Conservation (phyloP, 2,888 invertebrate species). For the Anoplius nigerrimus region DNA sequence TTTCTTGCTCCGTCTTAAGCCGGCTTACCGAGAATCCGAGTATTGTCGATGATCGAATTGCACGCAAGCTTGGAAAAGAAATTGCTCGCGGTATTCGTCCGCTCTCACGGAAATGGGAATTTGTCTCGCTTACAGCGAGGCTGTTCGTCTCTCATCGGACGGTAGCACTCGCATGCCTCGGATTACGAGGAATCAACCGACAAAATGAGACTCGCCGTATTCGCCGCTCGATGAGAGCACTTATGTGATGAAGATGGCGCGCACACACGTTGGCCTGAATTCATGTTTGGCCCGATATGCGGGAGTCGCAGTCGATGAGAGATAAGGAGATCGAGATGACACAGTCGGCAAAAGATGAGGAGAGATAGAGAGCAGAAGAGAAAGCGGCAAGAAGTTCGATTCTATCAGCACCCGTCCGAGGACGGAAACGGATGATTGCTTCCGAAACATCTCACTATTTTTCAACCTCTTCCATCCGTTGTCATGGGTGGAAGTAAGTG, state of each 20-base stretch:
- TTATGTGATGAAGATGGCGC: not conserved
- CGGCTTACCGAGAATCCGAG: too few relatives aligned
- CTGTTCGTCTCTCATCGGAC: too few relatives aligned
- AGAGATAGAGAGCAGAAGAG: slow-evolving; percentile 27
- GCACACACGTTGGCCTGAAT: slow-evolving; percentile 39
- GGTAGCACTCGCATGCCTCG: too few relatives aligned
- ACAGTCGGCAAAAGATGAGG: not conserved
- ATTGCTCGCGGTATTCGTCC: too few relatives aligned
- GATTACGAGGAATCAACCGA: too few relatives aligned
- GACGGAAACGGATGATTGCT: slow-evolving; percentile 56
- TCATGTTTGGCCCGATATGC: slow-evolving; percentile 36
- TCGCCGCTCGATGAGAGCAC: not conserved
- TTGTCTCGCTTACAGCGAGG: too few relatives aligned
- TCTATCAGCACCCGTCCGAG: slow-evolving; percentile 35
- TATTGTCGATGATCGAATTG: too few relatives aligned
- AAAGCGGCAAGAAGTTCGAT: slow-evolving; percentile 43
- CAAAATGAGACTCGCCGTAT: too few relatives aligned
- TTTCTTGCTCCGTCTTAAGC: too few relatives aligned
- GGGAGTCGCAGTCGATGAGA: not conserved
- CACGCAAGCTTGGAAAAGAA: too few relatives aligned
- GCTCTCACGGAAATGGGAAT: too few relatives aligned
- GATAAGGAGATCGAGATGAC: too few relatives aligned
- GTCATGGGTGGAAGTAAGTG: not conserved
- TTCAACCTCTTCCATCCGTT: slow-evolving; percentile 34
- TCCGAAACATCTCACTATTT: slow-evolving; percentile 56